Conservation (phyloP, 1,140 invertebrate genomes). For the Papilio polyxenes region DNA sequence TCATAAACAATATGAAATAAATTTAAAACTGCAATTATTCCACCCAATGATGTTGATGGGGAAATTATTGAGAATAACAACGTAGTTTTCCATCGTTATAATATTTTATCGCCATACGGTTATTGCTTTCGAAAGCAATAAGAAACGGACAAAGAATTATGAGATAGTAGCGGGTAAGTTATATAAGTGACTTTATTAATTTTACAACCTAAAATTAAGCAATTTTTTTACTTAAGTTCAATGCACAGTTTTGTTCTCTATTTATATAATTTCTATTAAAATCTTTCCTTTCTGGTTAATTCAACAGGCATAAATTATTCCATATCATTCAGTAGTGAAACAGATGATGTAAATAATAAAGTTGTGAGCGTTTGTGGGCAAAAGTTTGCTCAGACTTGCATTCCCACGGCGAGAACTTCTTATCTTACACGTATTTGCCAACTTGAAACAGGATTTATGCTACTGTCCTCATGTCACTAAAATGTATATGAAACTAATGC, state of each 20-base stretch:
- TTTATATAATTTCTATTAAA: too few species aligned
- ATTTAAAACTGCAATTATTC: background rate
- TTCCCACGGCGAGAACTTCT: conserved; percentile 15
- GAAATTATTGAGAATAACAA: background rate
- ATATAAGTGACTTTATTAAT: background rate
- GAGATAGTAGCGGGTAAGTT: background rate
- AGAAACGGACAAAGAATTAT: conserved; percentile 14
- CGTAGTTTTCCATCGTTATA: conserved; percentile 16
- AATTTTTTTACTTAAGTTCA: background rate
- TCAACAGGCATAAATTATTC: background rate
- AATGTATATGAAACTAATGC: background rate
- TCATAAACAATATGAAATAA: background rate
- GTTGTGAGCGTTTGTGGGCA: background rate
- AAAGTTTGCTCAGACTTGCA: conserved; percentile 12
- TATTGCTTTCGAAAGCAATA: conserved; percentile 22
- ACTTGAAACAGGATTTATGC: conserved; percentile 20
- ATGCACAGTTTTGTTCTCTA: too few species aligned
- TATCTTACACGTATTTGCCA: background rate
- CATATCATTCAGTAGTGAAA: background rate
- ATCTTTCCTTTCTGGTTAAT: background rate
- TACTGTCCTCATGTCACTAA: background rate
- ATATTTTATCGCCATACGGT: conserved; percentile 18
- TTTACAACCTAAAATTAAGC: background rate
- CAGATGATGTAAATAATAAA: conserved; percentile 1
- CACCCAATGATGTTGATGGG: background rate